phyloP scores from a whole-genome alignment of 2,888 invertebrate species.

The Micoletzkya japonica region DNA sequence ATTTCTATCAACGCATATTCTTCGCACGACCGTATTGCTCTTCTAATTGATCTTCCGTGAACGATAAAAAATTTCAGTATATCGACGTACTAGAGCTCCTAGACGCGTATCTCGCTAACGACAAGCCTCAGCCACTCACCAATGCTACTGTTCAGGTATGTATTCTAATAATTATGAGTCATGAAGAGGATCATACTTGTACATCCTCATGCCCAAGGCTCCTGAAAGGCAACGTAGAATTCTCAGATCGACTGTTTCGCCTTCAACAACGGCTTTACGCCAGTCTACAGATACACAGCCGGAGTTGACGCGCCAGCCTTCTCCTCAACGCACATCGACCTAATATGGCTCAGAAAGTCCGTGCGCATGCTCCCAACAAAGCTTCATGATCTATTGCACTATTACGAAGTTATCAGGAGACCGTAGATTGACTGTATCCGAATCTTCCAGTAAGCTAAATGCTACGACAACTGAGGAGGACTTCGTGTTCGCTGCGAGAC shows the following conservation, averaged over 20 bases:
- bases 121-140: slow-evolving; percentile 26
- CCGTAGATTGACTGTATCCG: background rate
- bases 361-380: too few species aligned
- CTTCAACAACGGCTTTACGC: slow-evolving; percentile 37
- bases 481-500: slow-evolving; percentile 6
- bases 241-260: slow-evolving; percentile 20
- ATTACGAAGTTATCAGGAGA: too few species aligned
- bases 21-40: background rate
- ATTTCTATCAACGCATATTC: background rate
- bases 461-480: background rate
- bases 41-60: background rate
- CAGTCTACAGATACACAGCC: slow-evolving; percentile 8
- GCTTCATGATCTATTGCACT: too few species aligned
- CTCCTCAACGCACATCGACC: background rate
- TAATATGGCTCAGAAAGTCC: background rate
- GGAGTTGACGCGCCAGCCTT: slow-evolving; percentile 2
- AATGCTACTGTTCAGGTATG: slow-evolving; percentile 36
- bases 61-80: slow-evolving; percentile 33
- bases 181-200: too few species aligned
- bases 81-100: slow-evolving; percentile 34
- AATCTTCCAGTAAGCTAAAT: background rate
- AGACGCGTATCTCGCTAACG: slow-evolving; percentile 40
- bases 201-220: background rate
- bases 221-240: background rate
- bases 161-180: background rate